These are phyloP conservation scores for Carassius gibelio DNA, from an alignment of 2,113 vertebrate genomes.

Conservation along the genomic window DNA sequence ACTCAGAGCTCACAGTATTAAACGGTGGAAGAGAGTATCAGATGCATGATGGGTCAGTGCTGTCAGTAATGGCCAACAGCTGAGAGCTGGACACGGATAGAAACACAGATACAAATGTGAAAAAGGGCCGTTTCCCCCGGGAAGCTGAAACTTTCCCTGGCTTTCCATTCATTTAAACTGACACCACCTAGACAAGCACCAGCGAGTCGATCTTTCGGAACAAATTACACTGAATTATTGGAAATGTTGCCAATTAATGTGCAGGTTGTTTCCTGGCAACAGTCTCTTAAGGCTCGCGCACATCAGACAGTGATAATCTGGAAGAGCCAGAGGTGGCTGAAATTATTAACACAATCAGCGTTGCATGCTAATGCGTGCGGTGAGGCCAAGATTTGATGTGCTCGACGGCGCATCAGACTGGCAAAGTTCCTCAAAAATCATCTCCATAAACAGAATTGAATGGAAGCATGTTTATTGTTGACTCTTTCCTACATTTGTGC, in stretches of 20 bases:
- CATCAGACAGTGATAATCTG: slow-evolving; percentile 25
- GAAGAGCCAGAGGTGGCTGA: slow-evolving; percentile 22
- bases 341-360: slow-evolving; percentile 19
- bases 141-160: slow-evolving; percentile 38
- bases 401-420: too few relatives aligned
- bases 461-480: not conserved
- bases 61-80: not conserved
- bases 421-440: not conserved
- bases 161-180: slow-evolving; percentile 58
- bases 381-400: slow-evolving; percentile 2
- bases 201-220: slow-evolving; percentile 37
- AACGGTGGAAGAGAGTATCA: not conserved
- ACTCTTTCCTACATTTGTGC: slow-evolving; percentile 1
- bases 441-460: slow-evolving; percentile 8
- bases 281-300: slow-evolving; percentile 10
- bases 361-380: not conserved
- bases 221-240: slow-evolving; percentile 44
- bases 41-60: not conserved
- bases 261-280: slow-evolving; percentile 46
- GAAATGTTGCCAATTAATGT: slow-evolving; percentile 45
- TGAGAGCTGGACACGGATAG: slow-evolving; percentile 3
- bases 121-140: slow-evolving; percentile 31
- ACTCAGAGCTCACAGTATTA: not conserved
- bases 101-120: slow-evolving; percentile 18
- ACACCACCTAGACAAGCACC: slow-evolving; percentile 35